Percentiles rank a stretch among this genome's conserved stretches.
These are phyloP conservation scores for Aphelenchoides fujianensis DNA, from an alignment of 1,140 invertebrate genomes.

Conservation along the genomic window DNA sequence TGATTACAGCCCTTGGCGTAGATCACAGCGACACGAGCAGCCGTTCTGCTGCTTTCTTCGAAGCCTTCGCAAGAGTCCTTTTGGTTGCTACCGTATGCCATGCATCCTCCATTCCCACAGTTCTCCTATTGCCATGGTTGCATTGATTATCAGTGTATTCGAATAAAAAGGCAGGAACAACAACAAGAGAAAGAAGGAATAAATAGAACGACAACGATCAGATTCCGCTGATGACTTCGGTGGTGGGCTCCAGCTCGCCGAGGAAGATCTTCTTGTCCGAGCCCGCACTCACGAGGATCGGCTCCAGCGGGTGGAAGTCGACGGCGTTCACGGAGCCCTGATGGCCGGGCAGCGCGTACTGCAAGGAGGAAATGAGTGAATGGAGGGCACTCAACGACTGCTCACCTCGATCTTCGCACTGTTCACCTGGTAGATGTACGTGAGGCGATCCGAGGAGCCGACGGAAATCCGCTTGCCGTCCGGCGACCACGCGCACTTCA, in stretches of 20 bases:
- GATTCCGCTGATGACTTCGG: not conserved
- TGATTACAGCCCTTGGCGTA: no score
- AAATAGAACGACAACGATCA: not conserved
- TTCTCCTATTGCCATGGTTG: not conserved
- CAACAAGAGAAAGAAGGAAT: constrained; percentile 1
- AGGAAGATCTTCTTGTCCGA: constrained; percentile 94
- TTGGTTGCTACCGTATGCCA: no score
- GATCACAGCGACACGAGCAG: no score
- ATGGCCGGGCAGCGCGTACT: constrained; percentile 95
- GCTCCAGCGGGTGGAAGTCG: constrained; percentile 90
- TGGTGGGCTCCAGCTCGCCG: constrained; percentile 70
- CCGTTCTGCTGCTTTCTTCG: no score
- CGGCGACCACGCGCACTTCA: constrained; percentile 82
- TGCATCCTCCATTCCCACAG: no score
- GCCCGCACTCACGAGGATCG: constrained; percentile 73
- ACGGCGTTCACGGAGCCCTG: constrained; percentile 94
- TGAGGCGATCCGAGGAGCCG: constrained; percentile 88
- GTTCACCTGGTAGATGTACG: constrained; percentile 95
- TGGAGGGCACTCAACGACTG: no score
- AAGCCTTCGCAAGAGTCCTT: no score
- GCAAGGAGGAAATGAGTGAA: no score
- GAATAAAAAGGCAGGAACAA: not conserved
- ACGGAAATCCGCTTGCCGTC: constrained; percentile 78
- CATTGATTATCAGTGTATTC: constrained; percentile 9
- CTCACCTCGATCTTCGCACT: constrained; percentile 77